Evolutionary conservation across 2,888 invertebrate genomes (phyloP), one percentile per base, ranked within the genome.

Genomic region (Alitta virens): DNA sequence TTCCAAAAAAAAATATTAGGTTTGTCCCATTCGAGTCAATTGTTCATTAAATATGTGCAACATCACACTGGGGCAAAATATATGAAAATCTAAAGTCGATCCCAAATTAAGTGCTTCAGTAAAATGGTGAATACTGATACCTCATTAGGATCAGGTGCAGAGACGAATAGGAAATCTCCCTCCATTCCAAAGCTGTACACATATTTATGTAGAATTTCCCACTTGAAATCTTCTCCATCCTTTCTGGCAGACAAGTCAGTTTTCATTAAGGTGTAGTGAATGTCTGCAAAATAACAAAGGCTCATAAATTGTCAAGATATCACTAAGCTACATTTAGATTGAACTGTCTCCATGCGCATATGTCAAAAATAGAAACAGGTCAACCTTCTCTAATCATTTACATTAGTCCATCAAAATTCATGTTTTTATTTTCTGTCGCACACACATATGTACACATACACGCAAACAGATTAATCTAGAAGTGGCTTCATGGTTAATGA

Each of bases 101-200:
- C n/a, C n/a, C n/a, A n/a, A n/a, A n/a, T n/a, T n/a, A n/a, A n/a
- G n/a, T n/a, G n/a, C n/a, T n/a, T n/a, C n/a, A n/a, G n/a, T n/a
- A n/a, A n/a, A n/a, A n/a, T n/a, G n/a, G n/a, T n/a, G n/a, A n/a
- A n/a, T n/a, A n/a, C n/a, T n/a, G n/a, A n/a, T 43, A 23, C 26
- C 18, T 54, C 53, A 33, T 33, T 18, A 9, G 60, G 23, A 2
- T 38, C 53, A n/a, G 9, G 50, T 33, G 74, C 66, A 9, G 79
- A 77, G 14, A 73, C 76, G 72, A 76, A 80, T 23, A 79, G 64
- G 66, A 80, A 80, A 38, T 75, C 72, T 12, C 73, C 78, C 56
- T 77, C 71, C 40, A 75, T 66, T 3, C 77, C 78, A 70, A 78
- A 80, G 1, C 73, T 68, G 12, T 72, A 65, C 5, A 78, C 74